A percentile compares a stretch with the other conserved stretches of the same genome.
Conservation (phyloP, 2,888 invertebrate genomes). For the Griposia aprilina region DNA sequence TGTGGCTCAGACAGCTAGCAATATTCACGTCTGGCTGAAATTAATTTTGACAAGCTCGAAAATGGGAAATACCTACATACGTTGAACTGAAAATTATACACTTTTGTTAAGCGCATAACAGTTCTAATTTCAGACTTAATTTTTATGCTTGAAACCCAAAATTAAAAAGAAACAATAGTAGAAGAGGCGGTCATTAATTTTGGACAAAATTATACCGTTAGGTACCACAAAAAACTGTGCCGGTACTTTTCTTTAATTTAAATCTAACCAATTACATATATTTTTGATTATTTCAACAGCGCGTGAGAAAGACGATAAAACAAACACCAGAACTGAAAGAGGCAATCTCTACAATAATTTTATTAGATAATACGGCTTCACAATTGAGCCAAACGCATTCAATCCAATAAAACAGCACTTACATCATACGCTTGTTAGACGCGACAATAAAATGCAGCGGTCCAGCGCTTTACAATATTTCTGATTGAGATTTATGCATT, state of each 20-base stretch:
- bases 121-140: not conserved
- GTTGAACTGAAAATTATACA: slow-evolving; percentile 9
- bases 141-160: not conserved
- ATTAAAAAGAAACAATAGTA: slow-evolving; percentile 38
- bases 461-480: slow-evolving; percentile 65
- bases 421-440: slow-evolving; percentile 58
- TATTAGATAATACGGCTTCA: slow-evolving; percentile 62
- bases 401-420: slow-evolving; percentile 61
- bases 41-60: slow-evolving; percentile 2
- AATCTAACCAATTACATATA: not conserved
- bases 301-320: slow-evolving; percentile 40
- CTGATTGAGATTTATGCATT: slow-evolving; percentile 78
- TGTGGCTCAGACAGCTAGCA: slow-evolving; percentile 10
- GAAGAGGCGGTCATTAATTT: not conserved
- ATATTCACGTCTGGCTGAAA: slow-evolving; percentile 11
- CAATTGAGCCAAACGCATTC: slow-evolving; percentile 63
- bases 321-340: slow-evolving; percentile 21
- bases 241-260: not conserved
- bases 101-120: not conserved
- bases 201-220: not conserved
- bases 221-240: not conserved
- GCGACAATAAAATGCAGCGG: slow-evolving; percentile 64
- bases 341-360: slow-evolving; percentile 48
- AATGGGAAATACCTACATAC: not conserved
- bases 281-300: slow-evolving; percentile 24